phyloP scores from a whole-genome alignment of 1,140 invertebrate species.

The Ganaspis sp. region DNA sequence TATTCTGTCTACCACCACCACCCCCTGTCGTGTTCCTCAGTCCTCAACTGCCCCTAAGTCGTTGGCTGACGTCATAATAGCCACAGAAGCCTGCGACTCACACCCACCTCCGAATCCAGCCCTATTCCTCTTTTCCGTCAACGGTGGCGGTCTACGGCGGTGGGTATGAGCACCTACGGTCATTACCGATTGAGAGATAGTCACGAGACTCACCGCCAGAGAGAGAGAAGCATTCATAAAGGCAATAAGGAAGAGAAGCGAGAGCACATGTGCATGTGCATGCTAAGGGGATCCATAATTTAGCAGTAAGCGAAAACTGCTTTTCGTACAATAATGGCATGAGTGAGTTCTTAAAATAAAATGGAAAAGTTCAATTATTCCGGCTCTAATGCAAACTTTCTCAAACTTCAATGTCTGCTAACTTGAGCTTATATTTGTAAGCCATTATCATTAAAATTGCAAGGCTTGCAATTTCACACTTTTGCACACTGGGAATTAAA shows the following conservation, averaged over 20 bases:
- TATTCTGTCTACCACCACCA: conserved; percentile 47
- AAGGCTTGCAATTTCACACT: too few species aligned
- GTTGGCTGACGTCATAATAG: conserved; percentile 42
- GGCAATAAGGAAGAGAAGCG: conserved; percentile 14
- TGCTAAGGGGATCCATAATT: conserved; percentile 22
- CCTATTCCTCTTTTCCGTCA: conserved; percentile 34
- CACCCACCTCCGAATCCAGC: background rate
- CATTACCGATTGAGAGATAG: conserved; percentile 28
- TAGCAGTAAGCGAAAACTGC: conserved; percentile 13
- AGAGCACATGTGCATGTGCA: background rate
- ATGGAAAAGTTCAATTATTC: too few species aligned
- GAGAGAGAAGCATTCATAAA: background rate
- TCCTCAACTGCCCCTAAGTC: conserved; percentile 34
- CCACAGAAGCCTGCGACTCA: conserved; percentile 34
- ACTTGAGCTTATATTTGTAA: too few species aligned
- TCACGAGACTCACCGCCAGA: background rate
- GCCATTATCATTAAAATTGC: too few species aligned
- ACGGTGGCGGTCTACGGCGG: conserved; percentile 42
- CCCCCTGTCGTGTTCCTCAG: conserved; percentile 24
- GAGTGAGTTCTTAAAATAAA: background rate
- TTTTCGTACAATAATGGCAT: background rate
- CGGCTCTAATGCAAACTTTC: too few species aligned
- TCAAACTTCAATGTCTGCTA: too few species aligned
- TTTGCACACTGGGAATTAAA: too few species aligned
- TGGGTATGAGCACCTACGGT: conserved; percentile 11